Conservation (phyloP, 2,888 invertebrate genomes). For the Lagria hirta region DNA sequence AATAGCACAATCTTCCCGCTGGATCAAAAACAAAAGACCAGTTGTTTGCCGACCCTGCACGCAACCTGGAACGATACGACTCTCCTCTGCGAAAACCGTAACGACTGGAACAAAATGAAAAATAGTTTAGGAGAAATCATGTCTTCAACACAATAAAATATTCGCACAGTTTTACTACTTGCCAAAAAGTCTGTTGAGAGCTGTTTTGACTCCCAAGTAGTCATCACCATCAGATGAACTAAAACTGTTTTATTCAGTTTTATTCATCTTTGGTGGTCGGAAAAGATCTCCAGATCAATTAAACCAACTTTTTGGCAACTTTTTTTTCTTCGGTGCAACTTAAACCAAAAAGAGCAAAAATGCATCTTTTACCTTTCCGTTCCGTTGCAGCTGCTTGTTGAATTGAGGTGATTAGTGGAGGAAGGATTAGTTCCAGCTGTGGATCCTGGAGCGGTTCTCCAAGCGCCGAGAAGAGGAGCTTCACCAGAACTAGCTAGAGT, state of each 20-base stretch:
- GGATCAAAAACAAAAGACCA: slow-evolving; percentile 99
- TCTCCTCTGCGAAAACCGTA: slow-evolving; percentile 62
- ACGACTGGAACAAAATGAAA: slow-evolving; percentile 50
- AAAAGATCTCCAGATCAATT: too few species aligned
- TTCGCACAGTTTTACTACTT: too few species aligned
- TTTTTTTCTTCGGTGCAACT: not conserved
- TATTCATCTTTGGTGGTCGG: too few species aligned
- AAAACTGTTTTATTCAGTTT: too few species aligned
- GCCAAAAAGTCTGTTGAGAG: too few species aligned
- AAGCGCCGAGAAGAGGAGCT: slow-evolving; percentile 71
- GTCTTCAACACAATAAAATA: slow-evolving; percentile 15
- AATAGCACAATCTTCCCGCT: slow-evolving; percentile 93
- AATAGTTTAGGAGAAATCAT: slow-evolving; percentile 16
- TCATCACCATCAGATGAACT: too few species aligned
- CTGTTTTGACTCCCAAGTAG: too few species aligned
- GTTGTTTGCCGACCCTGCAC: slow-evolving; percentile 71
- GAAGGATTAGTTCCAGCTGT: slow-evolving; percentile 59
- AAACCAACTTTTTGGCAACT: too few species aligned
- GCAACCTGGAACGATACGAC: slow-evolving; percentile 64
- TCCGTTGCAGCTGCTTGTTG: slow-evolving; percentile 66
- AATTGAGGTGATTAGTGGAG: slow-evolving; percentile 63
- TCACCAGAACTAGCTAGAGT: slow-evolving; percentile 72
- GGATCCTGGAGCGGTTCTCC: slow-evolving; percentile 60
- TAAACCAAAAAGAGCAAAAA: slow-evolving; percentile 1
- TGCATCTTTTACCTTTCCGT: slow-evolving; percentile 65